Evolutionary conservation across 2,888 invertebrate genomes (phyloP).

Genomic region (Glyphotaelius pellucidus): DNA sequence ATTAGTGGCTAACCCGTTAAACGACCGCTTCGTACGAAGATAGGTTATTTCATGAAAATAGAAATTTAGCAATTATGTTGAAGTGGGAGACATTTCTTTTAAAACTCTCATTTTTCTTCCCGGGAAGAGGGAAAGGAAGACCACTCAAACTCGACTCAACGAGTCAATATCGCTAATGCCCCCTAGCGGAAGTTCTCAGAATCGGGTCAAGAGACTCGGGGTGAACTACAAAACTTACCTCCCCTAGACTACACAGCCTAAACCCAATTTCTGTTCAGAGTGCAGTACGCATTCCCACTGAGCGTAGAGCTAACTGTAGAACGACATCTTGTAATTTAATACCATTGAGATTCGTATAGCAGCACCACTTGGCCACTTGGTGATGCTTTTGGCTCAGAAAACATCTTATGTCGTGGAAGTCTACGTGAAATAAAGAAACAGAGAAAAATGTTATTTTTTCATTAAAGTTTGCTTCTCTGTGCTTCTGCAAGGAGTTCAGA

Average conservation of each 20-base stretch:
- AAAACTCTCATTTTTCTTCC: not conserved
- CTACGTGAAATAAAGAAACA: not conserved
- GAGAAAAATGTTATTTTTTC: not conserved
- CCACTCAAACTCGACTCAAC: not conserved
- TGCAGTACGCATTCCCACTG: not conserved
- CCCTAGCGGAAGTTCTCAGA: constrained; percentile 8
- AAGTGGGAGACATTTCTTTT: not conserved
- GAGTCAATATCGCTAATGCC: constrained; percentile 34
- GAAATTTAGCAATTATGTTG: not conserved
- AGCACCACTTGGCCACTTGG: not conserved
- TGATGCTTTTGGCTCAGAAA: not conserved
- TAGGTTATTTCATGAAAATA: not conserved
- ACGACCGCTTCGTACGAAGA: no score
- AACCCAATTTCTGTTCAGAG: not conserved
- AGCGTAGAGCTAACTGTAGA: not conserved
- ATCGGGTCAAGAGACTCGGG: constrained; percentile 27
- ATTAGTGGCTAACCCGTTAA: no score
- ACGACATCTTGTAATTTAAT: not conserved
- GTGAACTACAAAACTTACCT: not conserved
- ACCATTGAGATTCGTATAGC: constrained; percentile 2
- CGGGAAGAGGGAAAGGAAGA: not conserved
- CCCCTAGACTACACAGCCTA: not conserved
- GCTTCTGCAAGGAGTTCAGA: not conserved
- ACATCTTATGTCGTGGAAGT: not conserved
- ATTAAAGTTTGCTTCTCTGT: not conserved